Base-by-base conservation (phyloP, 2,797 vertebrate species). In the Poecilia wingei region DNA sequence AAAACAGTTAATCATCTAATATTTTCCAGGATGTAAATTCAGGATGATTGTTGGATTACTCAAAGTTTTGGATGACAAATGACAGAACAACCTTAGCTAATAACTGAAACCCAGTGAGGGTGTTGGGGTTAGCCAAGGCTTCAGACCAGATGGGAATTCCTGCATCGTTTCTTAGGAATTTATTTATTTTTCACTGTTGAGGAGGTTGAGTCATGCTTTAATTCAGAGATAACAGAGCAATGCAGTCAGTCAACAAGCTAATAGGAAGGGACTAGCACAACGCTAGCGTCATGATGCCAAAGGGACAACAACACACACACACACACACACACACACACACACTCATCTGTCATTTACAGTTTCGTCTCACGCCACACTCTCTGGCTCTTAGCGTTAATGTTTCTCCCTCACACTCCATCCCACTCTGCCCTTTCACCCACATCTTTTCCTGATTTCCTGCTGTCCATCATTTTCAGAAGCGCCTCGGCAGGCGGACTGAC, bases 201-300 rank as follows among this genome's bases (percentile, higher is more conserved):
- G 78, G 69, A 83, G 72, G 82, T 87, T 76, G 82, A 91, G 86
- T 84, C 86, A 77, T 18, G 80, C 72, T 75, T 55, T 78, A 87
- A 87, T 88, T 81, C 82, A 31, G 57, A 86, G 84, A 85, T 84
- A 85, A 83, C 66, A 22, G 74, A 88, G 76, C 82, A 53, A 82
- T 43, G 77, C 85, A 84, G 76, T 79, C 85, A 88, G 82, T 91
- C 90, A 91, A 84, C 31, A n/a, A 79, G 75, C 86, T 92, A 88
- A 91, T 85, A 55, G 80, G 76, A 84, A 13, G 83, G 78, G 88
- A 88, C 61, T 72, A 85, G 82, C 82, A 46, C 61, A 0, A 45
- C 57, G 59, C 47, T 82, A 83, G 70, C 64, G 74, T 78, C 47
- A 7, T 59, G 4, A 49, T 77, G 85, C 85, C 82, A 87, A 79